A percentile compares a stretch with the other conserved stretches of the same genome.
These are phyloP conservation scores for Sitta europaea DNA, from an alignment of 2,113 vertebrate species.

Conservation along the genomic window DNA sequence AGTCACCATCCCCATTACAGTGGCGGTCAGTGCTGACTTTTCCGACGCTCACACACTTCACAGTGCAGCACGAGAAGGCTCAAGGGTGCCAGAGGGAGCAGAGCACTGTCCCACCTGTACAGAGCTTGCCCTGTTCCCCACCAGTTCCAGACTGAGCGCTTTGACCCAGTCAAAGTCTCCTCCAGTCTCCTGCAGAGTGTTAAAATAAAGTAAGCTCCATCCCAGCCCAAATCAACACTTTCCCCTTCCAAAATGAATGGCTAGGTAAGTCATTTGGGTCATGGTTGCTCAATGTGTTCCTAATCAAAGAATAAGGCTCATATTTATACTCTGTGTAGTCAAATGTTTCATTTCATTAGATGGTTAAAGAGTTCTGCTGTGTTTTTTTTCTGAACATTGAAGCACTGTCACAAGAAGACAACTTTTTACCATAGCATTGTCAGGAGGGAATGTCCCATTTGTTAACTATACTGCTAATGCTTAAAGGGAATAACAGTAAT, in stretches of 20 bases:
- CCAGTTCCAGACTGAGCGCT: background rate
- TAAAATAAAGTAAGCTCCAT: background rate
- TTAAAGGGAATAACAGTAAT: background rate
- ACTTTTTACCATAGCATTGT: background rate
- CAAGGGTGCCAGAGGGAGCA: rapidly evolving
- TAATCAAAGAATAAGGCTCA: background rate
- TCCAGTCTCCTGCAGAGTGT: background rate
- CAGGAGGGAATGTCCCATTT: background rate
- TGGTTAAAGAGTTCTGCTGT: background rate
- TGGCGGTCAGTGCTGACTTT: rapidly evolving
- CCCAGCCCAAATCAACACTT: background rate
- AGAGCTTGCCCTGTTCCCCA: no score
- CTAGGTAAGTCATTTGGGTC: background rate
- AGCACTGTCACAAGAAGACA: background rate
- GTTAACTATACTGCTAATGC: background rate
- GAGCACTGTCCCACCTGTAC: rapidly evolving
- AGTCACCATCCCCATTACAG: rapidly evolving
- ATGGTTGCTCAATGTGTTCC: background rate
- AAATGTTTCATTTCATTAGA: background rate
- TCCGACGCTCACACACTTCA: rapidly evolving
- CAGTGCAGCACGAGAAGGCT: rapidly evolving
- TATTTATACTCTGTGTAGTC: background rate
- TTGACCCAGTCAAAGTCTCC: background rate
- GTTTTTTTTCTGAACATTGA: background rate
- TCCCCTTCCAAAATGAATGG: background rate